Conservation (phyloP, 2,113 vertebrate genomes). For the Nansenia antarctica region DNA sequence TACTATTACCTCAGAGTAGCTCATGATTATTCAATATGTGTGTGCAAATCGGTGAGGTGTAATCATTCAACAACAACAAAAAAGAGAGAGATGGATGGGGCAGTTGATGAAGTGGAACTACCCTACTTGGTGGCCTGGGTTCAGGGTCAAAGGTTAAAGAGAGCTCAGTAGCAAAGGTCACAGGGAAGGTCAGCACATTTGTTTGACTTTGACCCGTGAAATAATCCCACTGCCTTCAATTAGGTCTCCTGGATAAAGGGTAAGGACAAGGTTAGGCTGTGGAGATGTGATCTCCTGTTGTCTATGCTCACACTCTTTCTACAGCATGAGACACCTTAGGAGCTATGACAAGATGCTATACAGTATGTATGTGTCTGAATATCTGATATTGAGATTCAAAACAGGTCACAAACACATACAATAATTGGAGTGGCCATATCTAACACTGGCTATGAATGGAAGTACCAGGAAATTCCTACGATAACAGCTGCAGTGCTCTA, state of each 20-base stretch:
- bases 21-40: too few species aligned
- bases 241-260: slow-evolving; percentile 55
- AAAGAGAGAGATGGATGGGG: slow-evolving; percentile 15
- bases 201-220: slow-evolving; percentile 49
- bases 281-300: slow-evolving; percentile 52
- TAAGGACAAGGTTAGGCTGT: slow-evolving; percentile 52
- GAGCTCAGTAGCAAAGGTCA: slow-evolving; percentile 40
- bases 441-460: too few species aligned
- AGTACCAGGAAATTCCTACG: neutral
- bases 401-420: too few species aligned
- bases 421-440: too few species aligned
- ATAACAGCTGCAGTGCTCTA: too few species aligned
- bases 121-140: slow-evolving; percentile 2
- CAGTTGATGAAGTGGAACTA: slow-evolving; percentile 16
- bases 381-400: too few species aligned
- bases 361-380: too few species aligned
- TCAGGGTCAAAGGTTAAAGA: slow-evolving; percentile 51
- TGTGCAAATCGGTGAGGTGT: neutral
- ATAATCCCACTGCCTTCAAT: slow-evolving; percentile 62
- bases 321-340: slow-evolving; percentile 55
- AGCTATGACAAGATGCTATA: slow-evolving; percentile 57
- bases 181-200: slow-evolving; percentile 42
- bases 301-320: slow-evolving; percentile 54
- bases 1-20: neutral
- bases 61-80: slow-evolving; percentile 9